Base-by-base conservation (phyloP, 2,113 vertebrate genomes). In the Paramormyrops kingsleyae region DNA sequence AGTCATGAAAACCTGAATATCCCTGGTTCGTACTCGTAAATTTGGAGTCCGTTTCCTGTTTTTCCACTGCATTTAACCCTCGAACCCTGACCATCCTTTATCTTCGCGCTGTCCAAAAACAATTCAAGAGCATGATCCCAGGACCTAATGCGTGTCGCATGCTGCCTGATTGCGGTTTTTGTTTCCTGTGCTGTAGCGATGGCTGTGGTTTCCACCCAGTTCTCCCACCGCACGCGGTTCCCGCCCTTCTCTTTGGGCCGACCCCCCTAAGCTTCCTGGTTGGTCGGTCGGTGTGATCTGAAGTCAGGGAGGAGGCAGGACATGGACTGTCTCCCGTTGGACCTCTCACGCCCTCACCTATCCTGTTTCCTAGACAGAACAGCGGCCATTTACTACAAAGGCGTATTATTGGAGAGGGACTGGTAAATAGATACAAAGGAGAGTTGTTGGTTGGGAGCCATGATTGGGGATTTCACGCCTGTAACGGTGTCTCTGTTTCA, bases 351-450 rank as follows among this genome's bases (percentile, higher is more conserved):
- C 74, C 74, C 74, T 42, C 31, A 42, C 74, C 74, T 80, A 42
- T 80, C 21, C 6, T n/a, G 24, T 84, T 84, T 84, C 39, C 44
- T 13, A 84, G 21, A 24, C 21, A 47, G 83, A 47, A 44, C 21
- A 47, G 42, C 44, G 19, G 83, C 15, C 83, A 84, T 84, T 84
- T 84, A 47, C 39, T n/a, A 84, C 83, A 84, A 47, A 84, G 83
- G 21, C 10, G 24, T 84, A 84, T 84, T 84, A 84, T 46, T 46
- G 21, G 35, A 84, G 39, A 84, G 47, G 83, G 39, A 84, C 44
- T 46, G 15, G 9, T 89, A 92, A 83, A 88, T 93, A 92, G 91
- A 92, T 89, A 92, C 90, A 92, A 90, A 92, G 92, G 92, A 90
- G 84, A 91, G 84, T 92, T 93, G 91, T 92, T 93, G 47, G 89